Percentiles rank a stretch among this genome's conserved stretches.
Evolutionary conservation across 2,797 vertebrate genomes (phyloP).

Genomic region (Phaenicophaeus curvirostris): DNA sequence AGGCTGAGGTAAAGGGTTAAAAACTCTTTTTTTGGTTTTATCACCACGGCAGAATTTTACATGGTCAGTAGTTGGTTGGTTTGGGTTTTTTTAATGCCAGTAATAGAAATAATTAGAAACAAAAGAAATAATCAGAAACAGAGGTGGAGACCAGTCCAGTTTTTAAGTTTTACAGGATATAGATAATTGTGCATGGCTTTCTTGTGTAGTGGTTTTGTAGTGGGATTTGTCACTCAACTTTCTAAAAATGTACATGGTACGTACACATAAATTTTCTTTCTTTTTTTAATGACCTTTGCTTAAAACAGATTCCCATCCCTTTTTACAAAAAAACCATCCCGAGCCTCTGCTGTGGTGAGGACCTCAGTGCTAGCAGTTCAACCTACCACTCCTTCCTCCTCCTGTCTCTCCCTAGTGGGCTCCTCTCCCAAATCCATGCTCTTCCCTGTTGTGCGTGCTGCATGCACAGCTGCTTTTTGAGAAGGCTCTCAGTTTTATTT

Average conservation of each 20-base stretch:
- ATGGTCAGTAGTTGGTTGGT: not conserved
- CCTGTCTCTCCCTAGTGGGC: not conserved
- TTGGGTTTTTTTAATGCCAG: not conserved
- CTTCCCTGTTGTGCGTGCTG: not conserved
- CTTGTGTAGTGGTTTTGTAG: not conserved
- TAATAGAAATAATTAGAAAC: not conserved
- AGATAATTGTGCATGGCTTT: not conserved
- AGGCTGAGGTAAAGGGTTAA: not conserved
- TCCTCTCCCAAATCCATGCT: not conserved
- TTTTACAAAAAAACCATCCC: not conserved
- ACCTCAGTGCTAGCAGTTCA: not conserved
- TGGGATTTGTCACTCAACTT: not conserved
- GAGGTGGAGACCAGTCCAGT: too few species aligned
- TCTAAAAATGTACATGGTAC: not conserved
- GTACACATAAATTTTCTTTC: not conserved
- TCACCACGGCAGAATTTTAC: not conserved
- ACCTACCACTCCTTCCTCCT: not conserved
- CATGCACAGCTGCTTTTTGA: not conserved
- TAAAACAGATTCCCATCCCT: not conserved
- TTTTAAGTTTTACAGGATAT: not conserved
- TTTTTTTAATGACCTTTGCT: not conserved
- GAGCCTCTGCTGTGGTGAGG: accelerated
- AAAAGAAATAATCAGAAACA: not conserved
- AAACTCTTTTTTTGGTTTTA: not conserved
- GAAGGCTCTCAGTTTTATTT: not conserved